These are phyloP conservation scores for Flabesymbios commensalis DNA, from an alignment of 2,888 invertebrate species.

Conservation along the genomic window DNA sequence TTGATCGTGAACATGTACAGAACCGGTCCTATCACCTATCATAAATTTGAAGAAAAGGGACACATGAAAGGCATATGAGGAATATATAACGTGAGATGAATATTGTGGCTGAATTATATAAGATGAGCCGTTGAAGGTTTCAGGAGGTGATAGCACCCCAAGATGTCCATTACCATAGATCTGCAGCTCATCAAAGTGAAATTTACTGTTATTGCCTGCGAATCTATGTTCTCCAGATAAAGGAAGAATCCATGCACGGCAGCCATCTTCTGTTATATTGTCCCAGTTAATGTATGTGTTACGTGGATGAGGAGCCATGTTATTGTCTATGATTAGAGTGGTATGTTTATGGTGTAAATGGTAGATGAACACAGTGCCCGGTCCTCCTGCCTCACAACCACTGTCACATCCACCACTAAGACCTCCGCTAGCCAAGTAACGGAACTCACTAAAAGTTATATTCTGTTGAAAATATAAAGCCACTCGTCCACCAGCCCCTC, in stretches of 20 bases:
- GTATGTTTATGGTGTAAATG: constrained; percentile 41
- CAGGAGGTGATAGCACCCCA: constrained; percentile 39
- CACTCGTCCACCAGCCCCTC: constrained; percentile 45
- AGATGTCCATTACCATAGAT: constrained; percentile 46
- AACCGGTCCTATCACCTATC: constrained; percentile 48
- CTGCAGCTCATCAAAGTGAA: constrained; percentile 46
- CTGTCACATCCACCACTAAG: background rate
- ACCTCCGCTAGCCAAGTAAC: constrained; percentile 32
- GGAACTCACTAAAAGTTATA: constrained; percentile 45
- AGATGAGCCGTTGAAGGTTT: constrained; percentile 10
- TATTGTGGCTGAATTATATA: constrained; percentile 18
- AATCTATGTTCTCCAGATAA: constrained; percentile 41
- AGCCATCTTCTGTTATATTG: constrained; percentile 35
- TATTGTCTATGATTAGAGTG: constrained; percentile 47
- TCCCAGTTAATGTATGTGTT: constrained; percentile 42
- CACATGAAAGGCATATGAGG: constrained; percentile 27
- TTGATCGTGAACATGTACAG: constrained; percentile 40
- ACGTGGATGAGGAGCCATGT: constrained; percentile 36
- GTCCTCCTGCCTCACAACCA: constrained; percentile 40
- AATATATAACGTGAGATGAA: background rate
- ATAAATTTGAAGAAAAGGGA: constrained; percentile 47
- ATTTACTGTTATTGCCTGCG: constrained; percentile 34
- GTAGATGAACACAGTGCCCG: constrained; percentile 45
- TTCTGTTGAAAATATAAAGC: constrained; percentile 44
- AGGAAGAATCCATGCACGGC: constrained; percentile 46